Conservation (phyloP, 2,797 vertebrate genomes). For the Leptoclinus maculatus region DNA sequence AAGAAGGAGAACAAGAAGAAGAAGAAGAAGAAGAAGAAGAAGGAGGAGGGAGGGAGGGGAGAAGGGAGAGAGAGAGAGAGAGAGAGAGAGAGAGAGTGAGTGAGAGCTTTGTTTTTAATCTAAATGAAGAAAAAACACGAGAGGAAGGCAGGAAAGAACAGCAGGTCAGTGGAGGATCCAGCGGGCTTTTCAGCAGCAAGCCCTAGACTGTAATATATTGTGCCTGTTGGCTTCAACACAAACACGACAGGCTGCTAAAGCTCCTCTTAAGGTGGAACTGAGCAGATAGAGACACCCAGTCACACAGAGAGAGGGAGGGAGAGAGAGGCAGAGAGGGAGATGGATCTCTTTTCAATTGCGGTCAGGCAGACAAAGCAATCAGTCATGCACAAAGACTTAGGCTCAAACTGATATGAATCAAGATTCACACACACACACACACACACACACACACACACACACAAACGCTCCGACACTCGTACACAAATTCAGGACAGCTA, state of each 20-base stretch:
- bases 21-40: constrained; percentile 29
- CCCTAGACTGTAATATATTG: constrained; percentile 89
- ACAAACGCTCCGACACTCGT: constrained; percentile 42
- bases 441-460: constrained; percentile 59
- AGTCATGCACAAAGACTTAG: constrained; percentile 77
- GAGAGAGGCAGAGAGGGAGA: constrained; percentile 55
- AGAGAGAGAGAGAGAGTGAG: constrained; percentile 40
- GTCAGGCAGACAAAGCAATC: constrained; percentile 80
- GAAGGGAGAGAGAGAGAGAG: constrained; percentile 21
- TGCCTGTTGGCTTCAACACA: constrained; percentile 91
- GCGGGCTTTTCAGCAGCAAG: constrained; percentile 89
- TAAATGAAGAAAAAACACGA: constrained; percentile 80
- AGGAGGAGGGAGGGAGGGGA: constrained; percentile 34
- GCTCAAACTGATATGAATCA: constrained; percentile 75
- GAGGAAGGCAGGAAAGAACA: constrained; percentile 87
- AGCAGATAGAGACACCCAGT: constrained; percentile 70
- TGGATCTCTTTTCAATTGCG: constrained; percentile 78
- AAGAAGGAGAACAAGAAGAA: constrained; percentile 51
- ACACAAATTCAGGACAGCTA: constrained; percentile 57
- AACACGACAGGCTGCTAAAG: constrained; percentile 87
- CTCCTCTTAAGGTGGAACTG: constrained; percentile 91
- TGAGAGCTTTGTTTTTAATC: constrained; percentile 87
- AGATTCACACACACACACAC: constrained; percentile 58
- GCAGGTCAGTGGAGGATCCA: constrained; percentile 90
- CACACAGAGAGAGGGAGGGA: constrained; percentile 25